Evolutionary conservation across 2,797 vertebrate genomes (phyloP).

Genomic region (Gallinago stenura): DNA sequence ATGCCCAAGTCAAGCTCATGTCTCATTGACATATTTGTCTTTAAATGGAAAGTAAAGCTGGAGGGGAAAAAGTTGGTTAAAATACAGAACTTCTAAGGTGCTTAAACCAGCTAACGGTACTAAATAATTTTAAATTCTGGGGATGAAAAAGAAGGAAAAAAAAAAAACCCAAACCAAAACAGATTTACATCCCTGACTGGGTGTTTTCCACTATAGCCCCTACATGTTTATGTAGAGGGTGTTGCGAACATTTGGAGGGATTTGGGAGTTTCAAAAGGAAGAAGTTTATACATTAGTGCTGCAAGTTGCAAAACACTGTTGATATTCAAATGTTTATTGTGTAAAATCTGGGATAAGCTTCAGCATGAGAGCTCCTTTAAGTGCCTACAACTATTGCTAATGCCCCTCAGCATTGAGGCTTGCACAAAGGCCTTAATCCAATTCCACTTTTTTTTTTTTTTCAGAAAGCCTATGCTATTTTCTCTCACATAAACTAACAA

Average conservation of each 20-base stretch:
- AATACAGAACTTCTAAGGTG: slow-evolving; percentile 67
- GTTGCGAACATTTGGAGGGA: slow-evolving; percentile 87
- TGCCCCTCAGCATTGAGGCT: slow-evolving; percentile 98
- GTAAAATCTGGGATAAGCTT: slow-evolving; percentile 99
- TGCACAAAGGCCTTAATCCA: slow-evolving; percentile 99
- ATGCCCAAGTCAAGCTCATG: background rate
- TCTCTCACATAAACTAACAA: slow-evolving; percentile 99
- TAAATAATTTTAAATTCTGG: slow-evolving; percentile 67
- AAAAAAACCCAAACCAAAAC: background rate
- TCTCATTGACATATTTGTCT: slow-evolving; percentile 7
- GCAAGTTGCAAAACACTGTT: slow-evolving; percentile 99
- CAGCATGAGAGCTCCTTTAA: slow-evolving; percentile 99
- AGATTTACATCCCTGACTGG: slow-evolving; percentile 67
- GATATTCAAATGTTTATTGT: slow-evolving; percentile 99
- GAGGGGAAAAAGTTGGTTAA: slow-evolving; percentile 67
- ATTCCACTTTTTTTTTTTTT: slow-evolving; percentile 96
- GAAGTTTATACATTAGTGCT: slow-evolving; percentile 99
- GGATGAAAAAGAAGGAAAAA: slow-evolving; percentile 29
- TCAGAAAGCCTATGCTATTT: slow-evolving; percentile 96
- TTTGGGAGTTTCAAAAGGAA: slow-evolving; percentile 94
- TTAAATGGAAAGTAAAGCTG: slow-evolving; percentile 60
- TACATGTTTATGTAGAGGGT: slow-evolving; percentile 86
- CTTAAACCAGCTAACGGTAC: slow-evolving; percentile 52
- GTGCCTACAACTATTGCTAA: slow-evolving; percentile 99
- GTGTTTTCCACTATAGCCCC: slow-evolving; percentile 73